phyloP scores from a whole-genome alignment of 2,888 invertebrate species.

The Lithophane semibrunnea region DNA sequence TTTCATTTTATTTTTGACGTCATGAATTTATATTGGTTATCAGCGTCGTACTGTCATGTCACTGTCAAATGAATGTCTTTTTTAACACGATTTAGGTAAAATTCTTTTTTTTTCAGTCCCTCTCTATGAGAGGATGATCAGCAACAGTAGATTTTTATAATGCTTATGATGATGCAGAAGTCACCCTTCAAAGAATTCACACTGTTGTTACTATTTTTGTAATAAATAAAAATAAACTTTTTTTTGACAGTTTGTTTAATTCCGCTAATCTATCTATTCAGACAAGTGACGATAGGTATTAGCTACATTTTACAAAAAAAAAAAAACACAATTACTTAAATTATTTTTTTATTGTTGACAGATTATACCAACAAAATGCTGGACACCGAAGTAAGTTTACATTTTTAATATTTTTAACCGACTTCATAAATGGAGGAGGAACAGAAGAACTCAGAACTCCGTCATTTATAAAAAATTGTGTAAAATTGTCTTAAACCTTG shows the following conservation, averaged over 20 bases:
- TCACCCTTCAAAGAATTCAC: neutral
- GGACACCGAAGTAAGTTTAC: constrained; percentile 27
- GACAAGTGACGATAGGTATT: neutral
- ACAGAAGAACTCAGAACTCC: too few relatives aligned
- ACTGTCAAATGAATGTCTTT: neutral
- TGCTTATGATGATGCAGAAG: neutral
- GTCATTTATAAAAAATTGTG: too few relatives aligned
- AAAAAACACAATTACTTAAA: neutral
- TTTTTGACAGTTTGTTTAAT: neutral
- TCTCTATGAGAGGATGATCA: neutral
- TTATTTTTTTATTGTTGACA: constrained; percentile 14
- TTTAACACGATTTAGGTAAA: neutral
- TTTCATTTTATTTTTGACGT: neutral
- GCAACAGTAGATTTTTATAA: neutral
- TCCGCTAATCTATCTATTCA: neutral
- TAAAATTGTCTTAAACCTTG: too few relatives aligned
- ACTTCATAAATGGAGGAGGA: too few relatives aligned
- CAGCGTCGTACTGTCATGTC: neutral
- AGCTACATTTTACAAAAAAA: neutral
- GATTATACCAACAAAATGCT: neutral
- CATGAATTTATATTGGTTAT: neutral
- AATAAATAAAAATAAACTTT: neutral
- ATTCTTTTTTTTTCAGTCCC: neutral
- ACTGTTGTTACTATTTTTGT: neutral
- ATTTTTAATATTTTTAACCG: neutral